Base-by-base conservation (phyloP, 2,113 vertebrate species). In the Malurus cyaneus region DNA sequence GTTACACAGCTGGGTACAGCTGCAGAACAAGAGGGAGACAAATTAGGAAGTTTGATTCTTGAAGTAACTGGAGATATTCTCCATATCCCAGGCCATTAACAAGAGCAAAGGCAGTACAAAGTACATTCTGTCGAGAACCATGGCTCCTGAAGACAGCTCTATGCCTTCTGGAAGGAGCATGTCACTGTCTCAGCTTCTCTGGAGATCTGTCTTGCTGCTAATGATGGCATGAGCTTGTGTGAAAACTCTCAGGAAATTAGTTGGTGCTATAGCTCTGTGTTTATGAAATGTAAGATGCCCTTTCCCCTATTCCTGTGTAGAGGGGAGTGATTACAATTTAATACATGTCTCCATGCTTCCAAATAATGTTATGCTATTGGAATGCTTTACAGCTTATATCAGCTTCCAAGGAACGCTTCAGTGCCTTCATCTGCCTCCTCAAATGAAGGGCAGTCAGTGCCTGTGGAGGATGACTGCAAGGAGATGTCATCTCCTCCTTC, bases 1-100 rank as follows among this genome's bases (percentile, higher is more conserved):
- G 90, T 78, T 94, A 52, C 95, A 65, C 94, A 96, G 95, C 69
- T 71, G 36, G 93, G 67, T 84, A 28, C 24, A 93, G 80, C 86
- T 88, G 82, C 57, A 84, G 53, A 96, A 57, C 62, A 93, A 88
- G 32, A 23, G 62, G 53, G 47, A 80, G 46, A 80, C 80, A 92
- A 41, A 96, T 90, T 59, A 96, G 69, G 32, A 73, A 50, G 67
- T 72, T 90, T 70, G 86, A 71, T 86, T 95, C 73, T 47, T 82
- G 44, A 88, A 80, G 29, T 44, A 73, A 67, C 50, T 92, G 78
- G 41, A 90, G 91, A 88, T 79, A 69, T 26, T 29, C 18, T 92
- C 66, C 6, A 17, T 64, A 73, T 89, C 50, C 62, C 50, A 78
- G 29, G 14, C 23, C 18, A 8, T 79, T 86, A 83, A 39, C 12